phyloP scores from a whole-genome alignment of 2,797 vertebrate species.

The Pipistrellus nathusii region DNA sequence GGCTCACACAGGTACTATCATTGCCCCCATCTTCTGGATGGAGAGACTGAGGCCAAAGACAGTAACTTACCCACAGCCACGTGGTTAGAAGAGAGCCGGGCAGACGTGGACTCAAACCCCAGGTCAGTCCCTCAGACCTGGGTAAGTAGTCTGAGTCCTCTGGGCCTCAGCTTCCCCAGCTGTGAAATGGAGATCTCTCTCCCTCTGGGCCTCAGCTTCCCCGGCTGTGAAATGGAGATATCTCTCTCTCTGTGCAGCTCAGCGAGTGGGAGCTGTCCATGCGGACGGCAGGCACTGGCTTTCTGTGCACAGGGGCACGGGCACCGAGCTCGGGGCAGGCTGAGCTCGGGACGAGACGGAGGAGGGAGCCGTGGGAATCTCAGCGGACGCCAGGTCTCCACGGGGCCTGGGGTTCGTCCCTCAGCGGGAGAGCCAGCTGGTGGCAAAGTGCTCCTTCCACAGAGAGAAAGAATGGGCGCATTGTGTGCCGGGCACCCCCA shows the following conservation, averaged over 20 bases:
- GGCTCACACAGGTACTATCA: not conserved
- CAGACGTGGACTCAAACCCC: not conserved
- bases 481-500: not conserved
- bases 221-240: not conserved
- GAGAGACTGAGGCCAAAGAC: not conserved
- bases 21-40: not conserved
- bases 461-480: not conserved
- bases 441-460: not conserved
- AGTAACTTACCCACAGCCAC: rapidly evolving
- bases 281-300: too few relatives aligned
- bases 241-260: rapidly evolving
- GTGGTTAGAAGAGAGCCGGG: not conserved
- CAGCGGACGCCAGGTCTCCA: not conserved
- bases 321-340: rapidly evolving
- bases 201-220: rapidly evolving
- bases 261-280: not conserved
- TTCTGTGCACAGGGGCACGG: rapidly evolving
- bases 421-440: not conserved
- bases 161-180: not conserved
- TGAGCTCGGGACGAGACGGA: not conserved
- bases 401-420: not conserved
- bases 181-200: not conserved
- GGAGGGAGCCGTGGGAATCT: rapidly evolving
- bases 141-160: not conserved
- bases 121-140: not conserved